Evolutionary conservation across 2,113 vertebrate genomes (phyloP).

Genomic region (Petromus typicus): DNA sequence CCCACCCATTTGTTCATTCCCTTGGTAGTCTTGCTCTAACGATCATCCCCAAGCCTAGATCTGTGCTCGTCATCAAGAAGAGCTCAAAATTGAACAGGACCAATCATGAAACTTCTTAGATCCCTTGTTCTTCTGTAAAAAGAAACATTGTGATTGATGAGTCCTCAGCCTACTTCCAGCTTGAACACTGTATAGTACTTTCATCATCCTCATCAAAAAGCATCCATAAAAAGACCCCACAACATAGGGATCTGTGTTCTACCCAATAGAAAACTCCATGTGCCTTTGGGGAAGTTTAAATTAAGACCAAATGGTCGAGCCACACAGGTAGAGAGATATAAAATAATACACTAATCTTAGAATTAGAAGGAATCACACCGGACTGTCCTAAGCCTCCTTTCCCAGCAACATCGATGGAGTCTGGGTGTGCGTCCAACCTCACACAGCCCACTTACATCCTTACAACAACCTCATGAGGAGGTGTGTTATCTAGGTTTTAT

Average conservation of each 20-base stretch:
- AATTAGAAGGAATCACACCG: neutral
- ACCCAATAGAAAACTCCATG: fast-evolving
- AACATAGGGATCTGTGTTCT: neutral
- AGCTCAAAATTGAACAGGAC: neutral
- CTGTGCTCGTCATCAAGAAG: neutral
- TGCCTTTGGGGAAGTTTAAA: neutral
- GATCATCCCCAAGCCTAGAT: neutral
- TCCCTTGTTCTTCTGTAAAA: neutral
- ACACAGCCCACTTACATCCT: fast-evolving
- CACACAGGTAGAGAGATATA: neutral
- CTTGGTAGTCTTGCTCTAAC: too few species aligned
- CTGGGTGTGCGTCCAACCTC: fast-evolving
- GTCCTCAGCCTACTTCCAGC: neutral
- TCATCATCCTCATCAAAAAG: neutral
- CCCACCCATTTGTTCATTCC: neutral
- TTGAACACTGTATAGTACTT: neutral
- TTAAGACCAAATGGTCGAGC: neutral
- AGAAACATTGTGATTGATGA: neutral
- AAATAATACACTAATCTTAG: neutral
- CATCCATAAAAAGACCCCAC: neutral
- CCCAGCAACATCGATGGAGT: fast-evolving
- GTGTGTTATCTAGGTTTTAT: fast-evolving
- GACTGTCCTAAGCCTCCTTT: neutral
- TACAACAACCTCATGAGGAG: neutral
- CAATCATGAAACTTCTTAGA: neutral